Evolutionary conservation across 2,797 vertebrate genomes (phyloP).

Genomic region (Odontamblyopus rebecca): DNA sequence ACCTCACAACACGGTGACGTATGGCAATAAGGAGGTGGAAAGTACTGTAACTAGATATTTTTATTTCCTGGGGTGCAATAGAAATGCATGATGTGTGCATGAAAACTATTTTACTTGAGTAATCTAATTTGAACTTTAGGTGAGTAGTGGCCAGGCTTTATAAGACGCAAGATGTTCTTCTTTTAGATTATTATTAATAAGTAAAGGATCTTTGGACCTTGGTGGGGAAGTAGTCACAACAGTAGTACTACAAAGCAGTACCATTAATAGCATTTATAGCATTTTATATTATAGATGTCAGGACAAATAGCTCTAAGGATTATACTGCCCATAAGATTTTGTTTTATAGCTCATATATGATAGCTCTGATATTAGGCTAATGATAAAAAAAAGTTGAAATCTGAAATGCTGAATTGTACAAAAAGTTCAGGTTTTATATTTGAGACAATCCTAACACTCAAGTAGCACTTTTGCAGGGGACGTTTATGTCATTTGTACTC

Average conservation of each 20-base stretch:
- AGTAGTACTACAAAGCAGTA: neutral
- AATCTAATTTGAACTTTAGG: too few relatives aligned
- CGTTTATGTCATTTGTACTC: too few relatives aligned
- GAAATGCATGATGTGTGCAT: neutral
- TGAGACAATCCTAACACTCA: neutral
- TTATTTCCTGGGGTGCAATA: neutral
- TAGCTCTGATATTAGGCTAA: neutral
- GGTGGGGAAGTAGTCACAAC: neutral
- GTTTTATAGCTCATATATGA: too few relatives aligned
- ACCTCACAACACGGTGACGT: slow-evolving; percentile 29
- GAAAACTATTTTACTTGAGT: neutral
- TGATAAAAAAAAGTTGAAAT: neutral
- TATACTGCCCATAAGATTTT: too few relatives aligned
- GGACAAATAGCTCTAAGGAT: neutral
- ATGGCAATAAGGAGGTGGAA: neutral
- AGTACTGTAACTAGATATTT: neutral
- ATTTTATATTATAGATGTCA: too few relatives aligned
- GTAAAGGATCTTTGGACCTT: neutral
- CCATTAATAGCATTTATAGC: neutral
- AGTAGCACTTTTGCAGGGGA: neutral
- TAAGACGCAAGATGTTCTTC: too few relatives aligned
- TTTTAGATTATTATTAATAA: too few relatives aligned
- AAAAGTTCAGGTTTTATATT: neutral
- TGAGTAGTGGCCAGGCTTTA: neutral
- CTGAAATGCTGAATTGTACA: too few relatives aligned